Evolutionary conservation across 1,140 invertebrate genomes (phyloP).

Genomic region (Diorhabda carinulata): DNA sequence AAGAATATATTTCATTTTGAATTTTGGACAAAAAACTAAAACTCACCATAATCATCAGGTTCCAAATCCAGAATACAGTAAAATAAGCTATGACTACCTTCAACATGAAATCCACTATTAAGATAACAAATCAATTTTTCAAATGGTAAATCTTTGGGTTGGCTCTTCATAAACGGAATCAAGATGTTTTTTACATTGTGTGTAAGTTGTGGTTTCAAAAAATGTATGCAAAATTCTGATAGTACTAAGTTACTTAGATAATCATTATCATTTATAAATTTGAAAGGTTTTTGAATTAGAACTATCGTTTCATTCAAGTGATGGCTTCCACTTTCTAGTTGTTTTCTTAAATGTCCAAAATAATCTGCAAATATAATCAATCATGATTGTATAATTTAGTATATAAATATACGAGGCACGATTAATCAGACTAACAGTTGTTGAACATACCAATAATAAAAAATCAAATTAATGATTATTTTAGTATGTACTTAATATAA

Average conservation of each 20-base stretch:
- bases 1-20: no score
- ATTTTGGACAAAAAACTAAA: not conserved
- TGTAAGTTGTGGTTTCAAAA: slow-evolving; percentile 42
- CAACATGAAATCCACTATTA: slow-evolving; percentile 42
- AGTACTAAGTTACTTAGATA: slow-evolving; percentile 34
- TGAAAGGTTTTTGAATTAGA: slow-evolving; percentile 71
- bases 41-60: slow-evolving; percentile 60
- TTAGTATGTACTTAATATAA: no score
- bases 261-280: slow-evolving; percentile 43
- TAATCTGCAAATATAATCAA: slow-evolving; percentile 55
- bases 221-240: slow-evolving; percentile 45
- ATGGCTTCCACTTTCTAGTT: slow-evolving; percentile 59
- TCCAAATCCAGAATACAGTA: slow-evolving; percentile 66
- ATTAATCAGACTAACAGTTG: no score
- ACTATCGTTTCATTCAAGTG: slow-evolving; percentile 66
- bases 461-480: no score
- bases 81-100: slow-evolving; percentile 50
- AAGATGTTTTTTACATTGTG: slow-evolving; percentile 49
- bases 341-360: slow-evolving; percentile 64
- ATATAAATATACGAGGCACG: no score
- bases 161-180: slow-evolving; percentile 51
- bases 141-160: slow-evolving; percentile 50
- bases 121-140: slow-evolving; percentile 50
- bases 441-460: no score
- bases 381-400: no score